Base-by-base conservation (phyloP, 2,888 invertebrate genomes). In the Brassicogethes aeneus region DNA sequence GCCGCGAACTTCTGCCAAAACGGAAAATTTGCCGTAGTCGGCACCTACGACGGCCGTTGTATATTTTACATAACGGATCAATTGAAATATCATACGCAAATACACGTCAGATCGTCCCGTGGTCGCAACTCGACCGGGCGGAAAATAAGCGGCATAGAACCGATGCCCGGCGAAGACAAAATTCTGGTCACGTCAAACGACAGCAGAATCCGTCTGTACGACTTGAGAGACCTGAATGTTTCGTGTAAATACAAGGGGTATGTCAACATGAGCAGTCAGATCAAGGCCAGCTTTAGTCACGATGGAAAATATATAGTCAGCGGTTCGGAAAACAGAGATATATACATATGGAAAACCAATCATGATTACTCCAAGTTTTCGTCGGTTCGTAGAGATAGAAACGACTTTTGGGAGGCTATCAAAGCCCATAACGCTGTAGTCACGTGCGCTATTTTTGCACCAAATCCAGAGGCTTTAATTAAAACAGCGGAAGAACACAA, bases 11-110 rank as follows among this genome's bases (percentile, higher is more conserved):
- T 96, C 70, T 95, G 94, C 60, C 89, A 92, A 64, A 94, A 95
- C 71, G 97, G 96, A 5, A 94, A 95, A 65, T 95, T 95, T 70
- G 95, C 95, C 0, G 96, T 97, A 1, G 94, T 97, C 0, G 97
- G 97, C 30, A 94, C 96, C 0, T 99, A 96, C 70, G 96, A 97
- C 70, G 99, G 99, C 0, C 81, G 96, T 33, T 96, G 96, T 68
- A 92, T 97, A 57, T 97, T 99, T 74, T 99, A 96, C 72, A 92
- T 86, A 29, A 96, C 96, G 1, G 97, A 96, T 76, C 95, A 96
- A 65, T 73, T 99, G 2, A 97, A 96, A 61, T 99, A 99, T 68
- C 93, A 94, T 70, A 97, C 97, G 5, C 93, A 94, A 62, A 95
- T 99, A 47, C 89, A 96, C 68, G 96, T 97, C 2, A 76, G 92